Evolutionary conservation across 2,888 invertebrate genomes (phyloP).

Genomic region (Megastigmus dorsalis): DNA sequence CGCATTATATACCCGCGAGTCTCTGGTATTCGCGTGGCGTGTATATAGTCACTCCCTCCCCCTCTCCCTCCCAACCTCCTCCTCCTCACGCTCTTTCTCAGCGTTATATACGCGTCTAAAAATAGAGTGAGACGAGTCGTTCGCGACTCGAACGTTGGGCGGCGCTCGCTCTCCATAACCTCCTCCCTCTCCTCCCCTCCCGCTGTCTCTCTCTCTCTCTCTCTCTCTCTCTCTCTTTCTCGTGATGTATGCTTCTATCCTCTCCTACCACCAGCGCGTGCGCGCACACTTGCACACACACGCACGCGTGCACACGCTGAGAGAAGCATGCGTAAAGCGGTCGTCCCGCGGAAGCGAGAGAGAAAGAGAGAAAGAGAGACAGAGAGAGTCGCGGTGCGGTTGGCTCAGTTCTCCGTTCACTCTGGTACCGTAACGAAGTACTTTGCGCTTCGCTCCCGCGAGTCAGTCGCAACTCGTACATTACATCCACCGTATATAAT

Average conservation of each 20-base stretch:
- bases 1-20: not conserved
- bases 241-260: too few species aligned
- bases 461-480: not conserved
- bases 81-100: not conserved
- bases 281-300: not conserved
- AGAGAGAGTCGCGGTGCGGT: not conserved
- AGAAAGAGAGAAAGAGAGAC: not conserved
- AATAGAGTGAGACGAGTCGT: conserved; percentile 28
- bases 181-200: not conserved
- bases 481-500: not conserved
- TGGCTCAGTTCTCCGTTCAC: conserved; percentile 31
- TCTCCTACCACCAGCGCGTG: not conserved
- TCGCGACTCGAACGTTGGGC: conserved; percentile 26
- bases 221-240: too few species aligned
- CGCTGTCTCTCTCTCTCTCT: too few species aligned
- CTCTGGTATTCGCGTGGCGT: conserved; percentile 10
- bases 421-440: conserved; percentile 5
- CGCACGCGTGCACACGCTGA: not conserved
- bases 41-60: not conserved
- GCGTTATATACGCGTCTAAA: not conserved
- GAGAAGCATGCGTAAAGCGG: conserved; percentile 11
- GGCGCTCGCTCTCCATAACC: conserved; percentile 28
- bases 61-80: conserved; percentile 12
- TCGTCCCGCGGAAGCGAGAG: conserved; percentile 2
- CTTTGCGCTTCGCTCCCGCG: not conserved